A percentile compares a stretch with the other conserved stretches of the same genome.
Conservation (phyloP, 1,140 invertebrate species). For the Babylonia areolata region DNA sequence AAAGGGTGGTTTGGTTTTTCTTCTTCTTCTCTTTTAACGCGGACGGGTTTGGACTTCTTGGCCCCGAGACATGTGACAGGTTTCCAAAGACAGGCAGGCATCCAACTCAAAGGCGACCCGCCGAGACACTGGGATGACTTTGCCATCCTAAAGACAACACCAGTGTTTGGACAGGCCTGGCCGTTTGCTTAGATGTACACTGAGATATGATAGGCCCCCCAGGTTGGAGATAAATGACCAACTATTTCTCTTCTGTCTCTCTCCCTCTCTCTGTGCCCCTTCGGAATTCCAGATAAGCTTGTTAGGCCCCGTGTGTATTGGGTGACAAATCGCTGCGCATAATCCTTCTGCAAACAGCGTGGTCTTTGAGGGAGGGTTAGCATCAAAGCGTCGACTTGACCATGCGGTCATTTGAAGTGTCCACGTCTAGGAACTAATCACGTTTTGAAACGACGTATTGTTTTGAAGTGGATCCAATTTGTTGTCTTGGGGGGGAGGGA, state of each 20-base stretch:
- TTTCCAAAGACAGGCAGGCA: not conserved
- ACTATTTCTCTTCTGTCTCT: not conserved
- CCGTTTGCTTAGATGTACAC: conserved; percentile 13
- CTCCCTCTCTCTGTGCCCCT: not conserved
- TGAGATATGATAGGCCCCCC: not conserved
- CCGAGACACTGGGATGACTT: not conserved
- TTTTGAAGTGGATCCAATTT: conserved; percentile 2
- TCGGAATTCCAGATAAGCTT: not conserved
- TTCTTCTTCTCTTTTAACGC: too few relatives aligned
- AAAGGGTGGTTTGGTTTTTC: not conserved
- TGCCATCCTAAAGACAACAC: not conserved
- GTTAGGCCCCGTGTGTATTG: not conserved
- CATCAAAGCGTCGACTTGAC: not conserved
- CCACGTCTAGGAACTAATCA: not conserved
- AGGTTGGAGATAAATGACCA: not conserved
- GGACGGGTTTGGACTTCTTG: not conserved
- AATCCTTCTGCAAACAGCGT: not conserved
- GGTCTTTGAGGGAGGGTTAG: not conserved
- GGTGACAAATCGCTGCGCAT: not conserved
- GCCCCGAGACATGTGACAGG: not conserved
- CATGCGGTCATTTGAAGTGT: not conserved
- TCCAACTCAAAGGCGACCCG: not conserved
- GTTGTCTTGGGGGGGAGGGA: not conserved
- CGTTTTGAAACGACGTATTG: not conserved
- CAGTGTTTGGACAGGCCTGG: not conserved